Evolutionary conservation across 2,888 invertebrate genomes (phyloP).

Genomic region (Ptychoptera contaminata): DNA sequence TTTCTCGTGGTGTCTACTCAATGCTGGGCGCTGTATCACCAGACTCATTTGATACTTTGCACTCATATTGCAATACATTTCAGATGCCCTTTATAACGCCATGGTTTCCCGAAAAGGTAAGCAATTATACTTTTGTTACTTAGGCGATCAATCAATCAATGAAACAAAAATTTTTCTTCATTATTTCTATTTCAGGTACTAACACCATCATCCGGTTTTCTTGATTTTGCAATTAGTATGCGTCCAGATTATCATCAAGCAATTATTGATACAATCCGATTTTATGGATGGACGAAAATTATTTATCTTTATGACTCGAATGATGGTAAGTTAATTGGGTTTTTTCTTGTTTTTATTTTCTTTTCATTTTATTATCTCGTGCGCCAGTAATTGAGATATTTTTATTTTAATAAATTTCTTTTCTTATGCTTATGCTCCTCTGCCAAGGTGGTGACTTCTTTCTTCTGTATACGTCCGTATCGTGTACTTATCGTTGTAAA

Average conservation of each 20-base stretch:
- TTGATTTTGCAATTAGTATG: conserved; percentile 85
- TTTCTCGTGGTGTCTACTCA: conserved; percentile 74
- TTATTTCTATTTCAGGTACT: conserved; percentile 42
- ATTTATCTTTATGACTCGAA: conserved; percentile 67
- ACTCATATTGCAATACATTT: conserved; percentile 88
- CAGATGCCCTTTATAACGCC: conserved; percentile 91
- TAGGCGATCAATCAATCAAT: not conserved
- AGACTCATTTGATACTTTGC: conserved; percentile 86
- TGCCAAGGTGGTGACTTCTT: too few relatives aligned
- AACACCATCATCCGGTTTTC: conserved; percentile 73
- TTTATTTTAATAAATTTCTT: too few relatives aligned
- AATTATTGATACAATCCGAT: conserved; percentile 83
- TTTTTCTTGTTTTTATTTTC: not conserved
- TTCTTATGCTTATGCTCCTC: too few relatives aligned
- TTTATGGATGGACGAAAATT: conserved; percentile 71
- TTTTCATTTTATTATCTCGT: too few relatives aligned
- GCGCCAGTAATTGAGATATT: too few relatives aligned
- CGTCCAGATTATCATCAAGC: conserved; percentile 91
- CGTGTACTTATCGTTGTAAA: too few relatives aligned
- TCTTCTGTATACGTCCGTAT: too few relatives aligned
- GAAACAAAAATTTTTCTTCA: too few relatives aligned
- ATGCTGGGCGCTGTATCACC: conserved; percentile 85
- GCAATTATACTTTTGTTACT: conserved; percentile 7
- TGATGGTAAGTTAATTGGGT: conserved; percentile 43
- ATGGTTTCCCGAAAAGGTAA: conserved; percentile 86